Conservation (phyloP, 2,888 invertebrate species). For the Diploptera punctata region DNA sequence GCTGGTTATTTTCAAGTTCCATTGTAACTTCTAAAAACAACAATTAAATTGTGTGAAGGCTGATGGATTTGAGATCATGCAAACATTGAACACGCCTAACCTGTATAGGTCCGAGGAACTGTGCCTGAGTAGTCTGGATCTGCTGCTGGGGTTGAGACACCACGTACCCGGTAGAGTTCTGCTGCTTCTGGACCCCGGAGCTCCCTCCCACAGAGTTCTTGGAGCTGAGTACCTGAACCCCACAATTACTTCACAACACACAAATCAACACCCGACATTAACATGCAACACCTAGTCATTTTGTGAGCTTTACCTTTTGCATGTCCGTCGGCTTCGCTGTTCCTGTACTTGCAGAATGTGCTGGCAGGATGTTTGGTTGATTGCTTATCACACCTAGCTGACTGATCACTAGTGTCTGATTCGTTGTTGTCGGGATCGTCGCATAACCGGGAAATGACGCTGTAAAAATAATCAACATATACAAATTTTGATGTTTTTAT, state of each 20-base stretch:
- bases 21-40: no score
- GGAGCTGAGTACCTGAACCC: constrained; percentile 39
- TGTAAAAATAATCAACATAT: no score
- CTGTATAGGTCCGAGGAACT: constrained; percentile 76
- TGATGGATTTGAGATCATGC: no score
- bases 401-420: constrained; percentile 53
- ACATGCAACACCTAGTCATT: not conserved
- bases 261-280: not conserved
- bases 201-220: constrained; percentile 37
- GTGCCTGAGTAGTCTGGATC: constrained; percentile 64
- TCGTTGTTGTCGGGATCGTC: constrained; percentile 71
- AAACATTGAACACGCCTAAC: constrained; percentile 51
- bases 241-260: not conserved
- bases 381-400: constrained; percentile 73
- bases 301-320: constrained; percentile 63
- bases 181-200: constrained; percentile 24
- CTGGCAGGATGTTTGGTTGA: constrained; percentile 69
- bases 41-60: no score
- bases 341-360: constrained; percentile 61
- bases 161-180: constrained; percentile 39
- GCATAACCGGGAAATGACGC: constrained; percentile 78
- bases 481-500: no score
- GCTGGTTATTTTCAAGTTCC: no score
- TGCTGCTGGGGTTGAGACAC: constrained; percentile 53
- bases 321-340: constrained; percentile 66